Base-by-base conservation (phyloP, 1,140 invertebrate genomes). In the Stratiolaelaps scimitus region DNA sequence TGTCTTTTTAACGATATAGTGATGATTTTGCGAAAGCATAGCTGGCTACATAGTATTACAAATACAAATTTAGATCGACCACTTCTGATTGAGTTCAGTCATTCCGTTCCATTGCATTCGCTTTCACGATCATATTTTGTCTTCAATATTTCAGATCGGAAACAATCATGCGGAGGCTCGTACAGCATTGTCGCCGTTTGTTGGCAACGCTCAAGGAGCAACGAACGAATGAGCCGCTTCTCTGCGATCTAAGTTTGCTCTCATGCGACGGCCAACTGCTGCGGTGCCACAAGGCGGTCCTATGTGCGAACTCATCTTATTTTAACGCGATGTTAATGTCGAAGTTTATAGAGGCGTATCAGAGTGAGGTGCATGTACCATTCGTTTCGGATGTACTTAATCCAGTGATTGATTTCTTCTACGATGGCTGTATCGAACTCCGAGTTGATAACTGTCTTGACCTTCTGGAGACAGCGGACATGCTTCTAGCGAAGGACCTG, bases 401-500 rank as follows among this genome's bases (percentile, higher is more conserved):
- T 26, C 26, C 26, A 17, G 53, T 60, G 15, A 1, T 60, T 34
- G 53, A 60, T 34, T 60, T 60, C 34, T 60, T 60, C 53, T 60
- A 60, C 20, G 53, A 60, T 26, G 53, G 53, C 20, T 60, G 13
- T 23, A 60, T 60, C 23, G 26, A 60, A 0, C 53, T 60, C 26
- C 26, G 53, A 15, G 53, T 60, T 15, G 23, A 60, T 6, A 60
- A 60, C 10, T 20, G 53, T 26, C 23, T 60, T 15, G 53, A 60
- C 26, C 34, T 29, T 10, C 53, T 60, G 13, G 53, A 60, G 53
- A 34, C 20, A 23, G 53, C 53, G 53, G 53, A 60, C 53, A 60
- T 60, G 53, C 53, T 60, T 17, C 53, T 60, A 17, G 53, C 53
- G 1, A 15, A 60, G 23, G 53, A 60, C 34, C 53, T 60, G 26